Conservation (phyloP, 1,140 invertebrate genomes). For the Drosophila bipectinata region DNA sequence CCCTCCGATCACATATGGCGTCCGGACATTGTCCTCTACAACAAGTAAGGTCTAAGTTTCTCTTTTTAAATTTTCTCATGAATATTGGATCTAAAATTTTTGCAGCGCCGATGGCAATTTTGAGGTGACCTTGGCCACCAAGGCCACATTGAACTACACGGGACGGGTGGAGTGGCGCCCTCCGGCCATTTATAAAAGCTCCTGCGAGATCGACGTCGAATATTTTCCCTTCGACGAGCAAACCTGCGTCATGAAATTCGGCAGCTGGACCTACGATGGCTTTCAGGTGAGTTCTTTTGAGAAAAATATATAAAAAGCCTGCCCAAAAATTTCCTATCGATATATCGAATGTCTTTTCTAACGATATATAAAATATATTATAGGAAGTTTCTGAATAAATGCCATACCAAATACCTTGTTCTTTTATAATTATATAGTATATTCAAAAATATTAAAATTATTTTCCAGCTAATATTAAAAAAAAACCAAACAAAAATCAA, state of each 20-base stretch:
- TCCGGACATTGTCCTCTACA: conserved; percentile 97
- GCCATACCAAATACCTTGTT: too few species aligned
- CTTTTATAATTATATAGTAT: too few species aligned
- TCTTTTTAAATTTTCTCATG: too few species aligned
- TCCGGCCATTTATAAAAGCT: conserved; percentile 97
- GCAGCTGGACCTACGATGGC: conserved; percentile 97
- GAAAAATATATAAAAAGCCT: too few species aligned
- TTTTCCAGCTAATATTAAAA: too few species aligned
- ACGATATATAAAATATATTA: too few species aligned
- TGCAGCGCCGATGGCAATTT: conserved; percentile 97
- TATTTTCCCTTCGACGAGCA: conserved; percentile 98
- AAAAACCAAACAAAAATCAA: too few species aligned
- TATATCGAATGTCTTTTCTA: too few species aligned
- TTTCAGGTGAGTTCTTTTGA: conserved; percentile 88
- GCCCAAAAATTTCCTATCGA: too few species aligned
- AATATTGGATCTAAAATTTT: neutral
- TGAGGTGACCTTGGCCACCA: conserved; percentile 97
- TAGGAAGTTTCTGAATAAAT: too few species aligned
- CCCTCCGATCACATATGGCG: conserved; percentile 98
- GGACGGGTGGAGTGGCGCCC: conserved; percentile 98
- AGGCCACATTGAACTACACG: conserved; percentile 95
- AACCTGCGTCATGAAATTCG: conserved; percentile 97
- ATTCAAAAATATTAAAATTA: too few species aligned
- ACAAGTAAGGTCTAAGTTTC: conserved; percentile 92
- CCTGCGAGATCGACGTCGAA: conserved; percentile 97